phyloP scores from a whole-genome alignment of 2,888 invertebrate genomes.

The Heliothis peltigera region DNA sequence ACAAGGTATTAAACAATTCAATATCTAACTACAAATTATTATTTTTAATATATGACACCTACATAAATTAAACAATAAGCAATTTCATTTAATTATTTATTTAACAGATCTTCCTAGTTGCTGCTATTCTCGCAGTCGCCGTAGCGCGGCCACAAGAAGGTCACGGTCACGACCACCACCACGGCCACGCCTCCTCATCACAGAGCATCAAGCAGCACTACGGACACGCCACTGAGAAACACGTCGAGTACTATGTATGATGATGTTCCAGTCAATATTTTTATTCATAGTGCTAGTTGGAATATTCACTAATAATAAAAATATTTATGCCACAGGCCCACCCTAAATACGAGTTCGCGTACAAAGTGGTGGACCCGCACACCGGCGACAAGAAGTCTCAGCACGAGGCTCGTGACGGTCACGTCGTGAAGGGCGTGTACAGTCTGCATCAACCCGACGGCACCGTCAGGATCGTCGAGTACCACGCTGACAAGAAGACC shows the following conservation, averaged over 20 bases:
- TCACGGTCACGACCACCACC: constrained; percentile 41
- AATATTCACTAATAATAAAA: no score
- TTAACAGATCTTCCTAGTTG: constrained; percentile 19
- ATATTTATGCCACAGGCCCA: constrained; percentile 10
- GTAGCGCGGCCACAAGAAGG: constrained; percentile 36
- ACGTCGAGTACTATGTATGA: constrained; percentile 40
- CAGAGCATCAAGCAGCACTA: constrained; percentile 57
- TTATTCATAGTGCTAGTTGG: no score
- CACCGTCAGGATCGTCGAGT: constrained; percentile 80
- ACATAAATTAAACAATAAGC: not conserved
- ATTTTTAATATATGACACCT: no score
- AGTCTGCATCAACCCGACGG: constrained; percentile 83
- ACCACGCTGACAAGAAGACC: constrained; percentile 74
- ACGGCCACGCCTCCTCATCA: no score
- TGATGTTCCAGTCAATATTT: not conserved
- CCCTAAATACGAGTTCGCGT: no score
- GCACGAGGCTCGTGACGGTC: constrained; percentile 72
- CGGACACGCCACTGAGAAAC: constrained; percentile 36
- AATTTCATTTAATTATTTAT: not conserved
- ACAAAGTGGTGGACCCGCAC: no score
- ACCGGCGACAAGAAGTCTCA: no score
- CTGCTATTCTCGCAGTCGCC: constrained; percentile 23
- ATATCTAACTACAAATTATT: no score
- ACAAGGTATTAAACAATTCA: constrained; percentile 17
- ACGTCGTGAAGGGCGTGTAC: constrained; percentile 75